These are phyloP conservation scores for Micronisus gabar DNA, from an alignment of 2,113 vertebrate species.

Conservation along the genomic window DNA sequence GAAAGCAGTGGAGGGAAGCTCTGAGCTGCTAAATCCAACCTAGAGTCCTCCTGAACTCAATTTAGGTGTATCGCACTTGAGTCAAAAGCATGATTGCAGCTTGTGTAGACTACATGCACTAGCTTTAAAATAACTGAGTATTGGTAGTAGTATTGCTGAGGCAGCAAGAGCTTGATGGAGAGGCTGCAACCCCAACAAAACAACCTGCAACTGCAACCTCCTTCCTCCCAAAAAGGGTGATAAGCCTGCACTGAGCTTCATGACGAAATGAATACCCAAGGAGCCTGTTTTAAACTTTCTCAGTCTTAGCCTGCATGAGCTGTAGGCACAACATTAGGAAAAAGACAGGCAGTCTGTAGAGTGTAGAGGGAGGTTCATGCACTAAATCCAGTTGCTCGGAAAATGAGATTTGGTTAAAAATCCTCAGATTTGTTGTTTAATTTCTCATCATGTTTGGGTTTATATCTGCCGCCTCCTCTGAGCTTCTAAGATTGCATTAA, in stretches of 20 bases:
- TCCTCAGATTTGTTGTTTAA: conserved; percentile 39
- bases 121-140: not conserved
- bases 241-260: not conserved
- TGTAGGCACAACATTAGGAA: not conserved
- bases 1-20: not conserved
- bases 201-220: not conserved
- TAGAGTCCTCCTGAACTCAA: not conserved
- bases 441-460: conserved; percentile 45
- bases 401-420: conserved; percentile 30
- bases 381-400: conserved; percentile 3
- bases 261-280: not conserved
- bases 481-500: not conserved
- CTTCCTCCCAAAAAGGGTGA: not conserved
- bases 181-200: not conserved
- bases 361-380: not conserved
- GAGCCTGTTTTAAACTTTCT: not conserved
- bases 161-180: not conserved
- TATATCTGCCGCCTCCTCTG: not conserved
- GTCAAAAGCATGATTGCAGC: not conserved
- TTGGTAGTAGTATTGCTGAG: not conserved
- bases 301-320: not conserved
- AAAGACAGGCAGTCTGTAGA: not conserved
- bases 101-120: not conserved
- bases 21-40: not conserved
- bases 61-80: not conserved